These are phyloP conservation scores for Maniola jurtina DNA, from an alignment of 1,140 invertebrate genomes.

Conservation along the genomic window DNA sequence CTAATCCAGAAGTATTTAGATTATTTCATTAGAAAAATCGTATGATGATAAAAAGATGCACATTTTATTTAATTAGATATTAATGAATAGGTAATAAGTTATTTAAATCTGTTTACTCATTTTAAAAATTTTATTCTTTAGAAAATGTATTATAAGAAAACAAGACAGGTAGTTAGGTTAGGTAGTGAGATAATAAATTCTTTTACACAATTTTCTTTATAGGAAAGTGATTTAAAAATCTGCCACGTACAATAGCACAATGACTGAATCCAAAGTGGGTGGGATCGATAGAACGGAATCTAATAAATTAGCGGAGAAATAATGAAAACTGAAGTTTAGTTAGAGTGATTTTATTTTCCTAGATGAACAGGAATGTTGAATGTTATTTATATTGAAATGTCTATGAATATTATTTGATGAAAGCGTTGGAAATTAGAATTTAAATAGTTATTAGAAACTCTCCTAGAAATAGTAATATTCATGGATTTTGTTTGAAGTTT, in stretches of 20 bases:
- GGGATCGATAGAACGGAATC: slow-evolving; percentile 11
- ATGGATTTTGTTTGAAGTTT: no score
- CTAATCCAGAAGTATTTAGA: no score
- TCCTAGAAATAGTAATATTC: no score
- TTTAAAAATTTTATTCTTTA: no score
- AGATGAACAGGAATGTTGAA: background rate
- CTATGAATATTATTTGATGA: background rate
- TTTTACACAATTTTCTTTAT: slow-evolving; percentile 3
- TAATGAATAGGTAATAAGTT: no score
- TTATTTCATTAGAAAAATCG: no score
- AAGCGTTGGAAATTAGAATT: no score
- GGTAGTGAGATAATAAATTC: background rate
- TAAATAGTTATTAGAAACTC: no score
- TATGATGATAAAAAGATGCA: no score
- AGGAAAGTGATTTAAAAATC: slow-evolving; percentile 13
- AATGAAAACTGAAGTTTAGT: slow-evolving; percentile 10
- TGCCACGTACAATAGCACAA: slow-evolving; percentile 2
- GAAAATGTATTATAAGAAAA: background rate
- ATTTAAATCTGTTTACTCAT: no score
- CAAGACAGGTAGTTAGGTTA: background rate
- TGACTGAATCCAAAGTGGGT: slow-evolving; percentile 3
- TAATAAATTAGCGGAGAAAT: slow-evolving; percentile 10
- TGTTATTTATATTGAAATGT: background rate
- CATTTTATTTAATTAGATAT: no score
- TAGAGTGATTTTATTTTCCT: background rate